Evolutionary conservation across 2,888 invertebrate species (phyloP).

Genomic region (Sphaerophoria rueppellii): DNA sequence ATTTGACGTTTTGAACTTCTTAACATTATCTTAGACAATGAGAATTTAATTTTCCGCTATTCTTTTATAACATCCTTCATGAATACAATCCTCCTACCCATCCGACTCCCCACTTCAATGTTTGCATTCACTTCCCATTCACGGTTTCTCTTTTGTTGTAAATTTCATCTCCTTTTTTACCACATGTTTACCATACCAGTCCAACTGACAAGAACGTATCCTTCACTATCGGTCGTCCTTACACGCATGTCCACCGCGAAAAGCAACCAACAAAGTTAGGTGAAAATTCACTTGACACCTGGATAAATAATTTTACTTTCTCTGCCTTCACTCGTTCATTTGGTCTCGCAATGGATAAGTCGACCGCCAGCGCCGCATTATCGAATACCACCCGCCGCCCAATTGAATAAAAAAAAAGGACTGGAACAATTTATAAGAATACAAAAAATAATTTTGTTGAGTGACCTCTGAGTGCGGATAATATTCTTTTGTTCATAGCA

Average conservation of each 20-base stretch:
- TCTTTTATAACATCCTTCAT: conserved; percentile 1
- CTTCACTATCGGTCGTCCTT: not conserved
- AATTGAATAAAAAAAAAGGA: conserved; percentile 51
- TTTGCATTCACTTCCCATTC: conserved; percentile 18
- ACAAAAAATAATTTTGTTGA: not conserved
- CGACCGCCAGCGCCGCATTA: conserved; percentile 40
- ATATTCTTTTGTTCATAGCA: conserved; percentile 41
- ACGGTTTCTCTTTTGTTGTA: conserved; percentile 2
- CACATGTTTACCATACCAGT: conserved; percentile 27
- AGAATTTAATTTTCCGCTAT: conserved; percentile 34
- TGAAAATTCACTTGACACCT: conserved; percentile 64
- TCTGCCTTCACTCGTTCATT: conserved; percentile 56
- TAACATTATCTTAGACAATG: conserved; percentile 60
- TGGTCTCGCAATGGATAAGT: conserved; percentile 65
- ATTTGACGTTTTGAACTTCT: conserved; percentile 28
- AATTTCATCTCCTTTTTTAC: conserved; percentile 23
- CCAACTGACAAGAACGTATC: conserved; percentile 13
- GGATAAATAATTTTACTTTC: conserved; percentile 15
- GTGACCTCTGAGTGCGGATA: conserved; percentile 14
- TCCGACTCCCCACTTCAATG: not conserved
- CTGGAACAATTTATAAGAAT: conserved; percentile 20
- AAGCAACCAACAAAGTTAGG: conserved; percentile 42
- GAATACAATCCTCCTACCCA: no score
- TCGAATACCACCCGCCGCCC: conserved; percentile 28
- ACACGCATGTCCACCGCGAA: conserved; percentile 60